phyloP scores from a whole-genome alignment of 2,888 invertebrate species.

The Lampropteryx suffumata region DNA sequence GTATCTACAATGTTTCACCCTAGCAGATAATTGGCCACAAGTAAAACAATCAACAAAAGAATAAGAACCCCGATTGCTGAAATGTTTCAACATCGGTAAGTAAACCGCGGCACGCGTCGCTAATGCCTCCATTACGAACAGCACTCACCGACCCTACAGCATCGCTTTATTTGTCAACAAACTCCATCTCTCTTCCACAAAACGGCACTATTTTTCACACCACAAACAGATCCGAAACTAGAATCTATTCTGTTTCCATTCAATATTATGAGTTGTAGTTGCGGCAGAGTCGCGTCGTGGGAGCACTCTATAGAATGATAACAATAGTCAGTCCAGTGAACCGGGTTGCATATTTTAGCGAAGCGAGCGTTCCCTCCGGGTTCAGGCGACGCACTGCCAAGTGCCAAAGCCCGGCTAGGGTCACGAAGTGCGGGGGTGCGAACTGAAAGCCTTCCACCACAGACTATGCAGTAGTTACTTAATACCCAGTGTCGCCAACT shows the following conservation, averaged over 20 bases:
- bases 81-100: conserved; percentile 47
- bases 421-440: conserved; percentile 32
- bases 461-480: conserved; percentile 16
- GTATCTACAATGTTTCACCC: too few species aligned
- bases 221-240: background rate
- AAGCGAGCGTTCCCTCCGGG: conserved; percentile 10
- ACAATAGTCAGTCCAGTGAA: conserved; percentile 30
- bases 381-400: conserved; percentile 27
- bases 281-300: background rate
- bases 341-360: conserved; percentile 28
- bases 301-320: conserved; percentile 17
- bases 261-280: conserved; percentile 5
- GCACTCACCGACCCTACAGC: conserved; percentile 56
- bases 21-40: conserved; percentile 2
- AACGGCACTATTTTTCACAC: conserved; percentile 25
- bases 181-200: conserved; percentile 37
- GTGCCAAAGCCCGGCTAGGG: conserved; percentile 20
- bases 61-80: conserved; percentile 23
- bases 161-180: conserved; percentile 44
- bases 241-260: conserved; percentile 4
- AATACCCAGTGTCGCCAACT: conserved; percentile 9
- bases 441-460: conserved; percentile 26
- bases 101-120: conserved; percentile 53
- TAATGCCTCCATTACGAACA: conserved; percentile 37
- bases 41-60: conserved; percentile 11